Conservation (phyloP, 2,797 vertebrate species). For the Sebastes vulpes region DNA sequence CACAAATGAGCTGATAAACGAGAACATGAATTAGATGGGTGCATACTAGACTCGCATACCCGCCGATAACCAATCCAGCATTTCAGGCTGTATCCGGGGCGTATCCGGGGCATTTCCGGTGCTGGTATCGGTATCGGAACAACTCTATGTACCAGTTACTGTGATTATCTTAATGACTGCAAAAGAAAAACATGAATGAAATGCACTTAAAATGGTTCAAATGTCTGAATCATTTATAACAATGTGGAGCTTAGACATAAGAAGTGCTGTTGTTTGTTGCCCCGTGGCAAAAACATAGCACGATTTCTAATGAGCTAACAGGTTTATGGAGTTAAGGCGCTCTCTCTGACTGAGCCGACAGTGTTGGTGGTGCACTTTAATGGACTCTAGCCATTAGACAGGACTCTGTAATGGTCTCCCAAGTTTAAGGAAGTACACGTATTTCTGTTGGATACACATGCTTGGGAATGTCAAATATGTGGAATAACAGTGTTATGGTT, state of each 20-base stretch:
- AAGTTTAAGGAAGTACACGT: slow-evolving; percentile 16
- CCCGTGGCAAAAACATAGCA: slow-evolving; percentile 2
- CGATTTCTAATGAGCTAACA: slow-evolving; percentile 73
- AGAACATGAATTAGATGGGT: no score
- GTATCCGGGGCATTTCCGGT: no score
- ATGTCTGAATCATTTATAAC: not conserved
- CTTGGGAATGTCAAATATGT: slow-evolving; percentile 3
- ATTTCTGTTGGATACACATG: slow-evolving; percentile 2
- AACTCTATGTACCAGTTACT: not conserved
- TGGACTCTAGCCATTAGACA: slow-evolving; percentile 53
- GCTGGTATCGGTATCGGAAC: no score
- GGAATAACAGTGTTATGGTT: not conserved
- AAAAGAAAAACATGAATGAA: not conserved
- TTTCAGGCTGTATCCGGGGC: no score
- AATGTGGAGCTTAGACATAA: not conserved
- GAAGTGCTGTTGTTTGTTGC: not conserved
- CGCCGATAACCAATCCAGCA: no score
- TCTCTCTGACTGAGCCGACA: slow-evolving; percentile 72
- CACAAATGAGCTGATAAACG: not conserved
- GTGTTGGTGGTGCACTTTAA: slow-evolving; percentile 77
- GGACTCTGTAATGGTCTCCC: slow-evolving; percentile 38
- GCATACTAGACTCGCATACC: no score
- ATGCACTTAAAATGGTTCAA: not conserved
- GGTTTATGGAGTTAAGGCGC: slow-evolving; percentile 77
- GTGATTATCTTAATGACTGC: not conserved